These are phyloP conservation scores for Neopipo cinnamomea DNA, from an alignment of 2,113 vertebrate genomes.

Conservation along the genomic window DNA sequence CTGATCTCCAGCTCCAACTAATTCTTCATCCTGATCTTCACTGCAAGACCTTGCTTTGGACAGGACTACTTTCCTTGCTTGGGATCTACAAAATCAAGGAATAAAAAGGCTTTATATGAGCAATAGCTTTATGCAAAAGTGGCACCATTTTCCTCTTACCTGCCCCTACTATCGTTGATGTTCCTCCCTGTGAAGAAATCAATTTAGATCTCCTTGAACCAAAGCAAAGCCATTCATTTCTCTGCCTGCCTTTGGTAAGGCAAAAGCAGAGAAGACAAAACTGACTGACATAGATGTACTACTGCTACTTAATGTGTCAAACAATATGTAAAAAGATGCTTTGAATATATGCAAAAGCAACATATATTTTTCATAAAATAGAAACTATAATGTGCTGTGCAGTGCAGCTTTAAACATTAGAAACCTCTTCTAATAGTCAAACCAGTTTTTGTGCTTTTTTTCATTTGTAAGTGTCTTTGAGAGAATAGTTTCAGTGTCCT, in stretches of 20 bases:
- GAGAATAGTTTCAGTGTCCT: not conserved
- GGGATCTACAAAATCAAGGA: not conserved
- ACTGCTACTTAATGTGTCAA: not conserved
- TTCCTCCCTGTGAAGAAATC: not conserved
- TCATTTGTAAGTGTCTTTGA: not conserved
- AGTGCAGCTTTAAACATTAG: not conserved
- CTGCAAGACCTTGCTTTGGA: not conserved
- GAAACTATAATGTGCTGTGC: rapidly evolving
- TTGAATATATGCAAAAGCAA: not conserved
- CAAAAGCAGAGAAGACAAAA: not conserved
- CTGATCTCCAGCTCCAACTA: not conserved
- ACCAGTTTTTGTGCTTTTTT: not conserved
- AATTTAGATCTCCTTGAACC: not conserved
- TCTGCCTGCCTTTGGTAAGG: not conserved
- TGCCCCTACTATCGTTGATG: not conserved
- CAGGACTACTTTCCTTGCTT: not conserved
- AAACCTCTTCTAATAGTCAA: not conserved
- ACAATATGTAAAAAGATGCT: not conserved
- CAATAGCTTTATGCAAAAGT: not conserved
- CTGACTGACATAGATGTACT: not conserved
- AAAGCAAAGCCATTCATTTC: not conserved
- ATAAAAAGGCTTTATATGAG: not conserved
- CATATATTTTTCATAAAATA: not conserved
- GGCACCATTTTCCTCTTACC: not conserved
- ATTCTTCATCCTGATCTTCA: not conserved